Evolutionary conservation across 2,113 vertebrate genomes (phyloP).

Genomic region (Apodemus sylvaticus): DNA sequence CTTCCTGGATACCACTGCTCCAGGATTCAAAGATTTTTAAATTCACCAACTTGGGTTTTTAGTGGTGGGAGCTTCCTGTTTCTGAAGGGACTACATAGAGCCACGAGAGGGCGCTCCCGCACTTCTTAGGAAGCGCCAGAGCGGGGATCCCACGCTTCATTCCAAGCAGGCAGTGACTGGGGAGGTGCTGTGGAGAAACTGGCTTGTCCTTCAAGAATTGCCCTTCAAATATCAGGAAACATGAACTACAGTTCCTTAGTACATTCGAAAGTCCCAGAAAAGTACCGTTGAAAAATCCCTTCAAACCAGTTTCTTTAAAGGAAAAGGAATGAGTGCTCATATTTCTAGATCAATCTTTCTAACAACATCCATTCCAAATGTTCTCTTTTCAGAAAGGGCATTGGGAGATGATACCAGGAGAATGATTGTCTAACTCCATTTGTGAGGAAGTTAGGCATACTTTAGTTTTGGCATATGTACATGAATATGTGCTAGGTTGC

Average conservation of each 20-base stretch:
- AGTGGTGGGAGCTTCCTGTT: not conserved
- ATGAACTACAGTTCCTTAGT: not conserved
- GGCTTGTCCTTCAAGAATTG: conserved; percentile 27
- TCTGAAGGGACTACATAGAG: conserved; percentile 17
- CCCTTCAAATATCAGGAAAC: conserved; percentile 17
- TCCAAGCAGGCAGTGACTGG: conserved; percentile 17
- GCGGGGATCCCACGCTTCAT: not conserved
- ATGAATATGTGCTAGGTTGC: not conserved
- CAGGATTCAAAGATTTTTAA: not conserved
- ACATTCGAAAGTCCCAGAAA: conserved; percentile 43
- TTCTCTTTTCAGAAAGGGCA: conserved; percentile 5
- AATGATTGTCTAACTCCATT: not conserved
- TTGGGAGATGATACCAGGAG: not conserved
- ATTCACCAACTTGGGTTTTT: not conserved
- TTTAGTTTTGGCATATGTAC: not conserved
- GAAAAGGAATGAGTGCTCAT: too few species aligned
- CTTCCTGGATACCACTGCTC: not conserved
- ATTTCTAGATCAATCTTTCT: conserved; percentile 6
- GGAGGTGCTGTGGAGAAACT: conserved; percentile 25
- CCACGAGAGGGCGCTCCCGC: conserved; percentile 77
- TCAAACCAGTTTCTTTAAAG: conserved; percentile 45
- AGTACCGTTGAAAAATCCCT: conserved; percentile 19
- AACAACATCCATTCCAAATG: conserved; percentile 15
- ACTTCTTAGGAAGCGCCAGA: conserved; percentile 5
- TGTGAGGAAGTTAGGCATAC: not conserved